phyloP scores from a whole-genome alignment of 2,113 vertebrate species.

The Lagopus leucura region DNA sequence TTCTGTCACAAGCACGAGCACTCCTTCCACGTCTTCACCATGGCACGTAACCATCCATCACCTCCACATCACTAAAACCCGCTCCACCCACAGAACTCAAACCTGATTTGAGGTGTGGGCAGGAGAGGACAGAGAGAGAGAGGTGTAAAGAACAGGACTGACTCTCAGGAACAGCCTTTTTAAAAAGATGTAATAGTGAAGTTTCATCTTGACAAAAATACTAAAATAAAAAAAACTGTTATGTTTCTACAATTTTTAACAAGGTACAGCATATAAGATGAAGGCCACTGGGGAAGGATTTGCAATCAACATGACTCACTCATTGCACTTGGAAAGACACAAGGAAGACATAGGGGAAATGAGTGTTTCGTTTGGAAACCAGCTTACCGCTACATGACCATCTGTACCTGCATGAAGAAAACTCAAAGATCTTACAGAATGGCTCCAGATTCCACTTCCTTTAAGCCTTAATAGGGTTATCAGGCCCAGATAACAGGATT shows the following conservation, averaged over 20 bases:
- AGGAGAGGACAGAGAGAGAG: conserved; percentile 8
- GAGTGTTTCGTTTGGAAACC: background rate
- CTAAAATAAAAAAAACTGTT: background rate
- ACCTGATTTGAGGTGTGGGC: background rate
- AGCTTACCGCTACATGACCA: background rate
- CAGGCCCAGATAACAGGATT: background rate
- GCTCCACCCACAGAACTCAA: conserved; percentile 9
- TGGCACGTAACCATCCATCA: background rate
- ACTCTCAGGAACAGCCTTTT: background rate
- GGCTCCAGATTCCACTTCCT: background rate
- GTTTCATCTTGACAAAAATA: background rate
- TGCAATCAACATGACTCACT: background rate
- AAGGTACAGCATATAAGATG: background rate
- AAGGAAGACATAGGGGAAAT: background rate
- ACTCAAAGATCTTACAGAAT: background rate
- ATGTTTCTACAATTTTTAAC: background rate
- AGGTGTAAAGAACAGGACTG: background rate
- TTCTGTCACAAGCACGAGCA: background rate
- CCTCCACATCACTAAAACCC: background rate
- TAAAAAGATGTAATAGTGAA: background rate
- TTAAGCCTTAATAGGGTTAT: background rate
- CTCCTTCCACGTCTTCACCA: background rate
- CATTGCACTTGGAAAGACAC: background rate
- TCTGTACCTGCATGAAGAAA: background rate
- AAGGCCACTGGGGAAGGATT: background rate